Evolutionary conservation across 2,113 vertebrate genomes (phyloP), one percentile per base, ranked within the genome.

Genomic region (Potamarius usumacintae): DNA sequence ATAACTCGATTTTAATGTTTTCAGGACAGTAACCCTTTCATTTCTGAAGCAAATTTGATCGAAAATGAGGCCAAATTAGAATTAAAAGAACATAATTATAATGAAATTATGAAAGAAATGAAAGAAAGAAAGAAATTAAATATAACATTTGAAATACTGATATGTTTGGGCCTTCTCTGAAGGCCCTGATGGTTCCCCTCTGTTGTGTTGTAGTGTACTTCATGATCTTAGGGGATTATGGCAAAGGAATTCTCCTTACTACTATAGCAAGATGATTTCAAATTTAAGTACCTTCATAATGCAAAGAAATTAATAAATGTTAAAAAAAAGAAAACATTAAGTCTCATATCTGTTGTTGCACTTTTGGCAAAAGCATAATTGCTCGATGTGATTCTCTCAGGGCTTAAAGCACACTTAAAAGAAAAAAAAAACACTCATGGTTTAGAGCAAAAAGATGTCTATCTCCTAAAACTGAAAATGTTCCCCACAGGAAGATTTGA

Each of bases 391-490:
- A n/a, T 53, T 77, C 48, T 53, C 20, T n/a, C 5, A 1, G 48
- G 10, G 22, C 48, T 77, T 77, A 77, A n/a, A 78, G 14, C 55
- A n/a, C 22, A 5, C 18, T 72, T 14, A 53, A n/a, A 25, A 74
- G 22, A 30, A 71, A 72, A 17, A 42, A 4, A 9, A 34, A 78
- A 8, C 78, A 57, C 7, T 58, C 10, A 60, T 62, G 0, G 18
- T 65, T 65, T 25, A 25, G 42, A 83, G 25, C n/a, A 77, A 74
- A 77, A 77, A 18, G n/a, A 17, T 53, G 63, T 53, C 25, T 67
- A 57, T 34, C 50, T 55, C 52, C 9, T 84, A 57, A 83, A 57
- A 72, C n/a, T 57, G 83, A 84, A 71, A 71, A 71, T 55, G 50
- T 81, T 62, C 30, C 30, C 57, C 0, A 10, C 55, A 58, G 27